Percentiles rank a stretch among this genome's conserved stretches.
Evolutionary conservation across 2,113 vertebrate genomes (phyloP).

Genomic region (Bufo gargarizans): DNA sequence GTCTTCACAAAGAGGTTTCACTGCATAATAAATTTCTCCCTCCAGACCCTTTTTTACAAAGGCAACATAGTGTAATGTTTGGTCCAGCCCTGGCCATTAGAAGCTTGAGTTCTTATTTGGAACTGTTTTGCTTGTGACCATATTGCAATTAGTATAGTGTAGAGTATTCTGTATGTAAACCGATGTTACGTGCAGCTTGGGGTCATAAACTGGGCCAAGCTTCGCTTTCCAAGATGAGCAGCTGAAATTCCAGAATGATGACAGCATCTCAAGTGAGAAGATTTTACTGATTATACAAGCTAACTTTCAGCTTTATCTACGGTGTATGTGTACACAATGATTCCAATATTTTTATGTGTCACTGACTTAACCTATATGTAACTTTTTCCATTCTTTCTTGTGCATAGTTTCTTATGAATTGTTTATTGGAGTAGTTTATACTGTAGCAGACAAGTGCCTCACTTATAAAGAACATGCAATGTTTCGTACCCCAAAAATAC

Average conservation of each 20-base stretch:
- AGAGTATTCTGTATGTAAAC: background rate
- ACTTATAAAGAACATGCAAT: background rate
- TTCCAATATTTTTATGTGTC: conserved; percentile 23
- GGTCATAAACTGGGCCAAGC: conserved; percentile 23
- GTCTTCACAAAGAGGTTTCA: too few relatives aligned
- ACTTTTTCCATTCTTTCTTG: background rate
- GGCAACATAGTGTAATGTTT: background rate
- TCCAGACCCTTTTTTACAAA: too few relatives aligned
- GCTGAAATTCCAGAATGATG: conserved; percentile 42
- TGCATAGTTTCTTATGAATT: background rate
- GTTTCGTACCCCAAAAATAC: background rate
- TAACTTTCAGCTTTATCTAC: conserved; percentile 11
- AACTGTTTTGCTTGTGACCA: background rate
- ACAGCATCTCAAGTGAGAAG: conserved; percentile 10
- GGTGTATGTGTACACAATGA: conserved; percentile 3
- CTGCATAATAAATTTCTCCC: too few relatives aligned
- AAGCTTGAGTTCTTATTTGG: background rate
- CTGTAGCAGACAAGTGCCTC: background rate
- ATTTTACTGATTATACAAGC: conserved; percentile 39
- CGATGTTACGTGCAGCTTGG: conserved; percentile 15
- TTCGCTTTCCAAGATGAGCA: conserved; percentile 33
- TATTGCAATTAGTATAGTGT: background rate
- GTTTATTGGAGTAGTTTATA: background rate
- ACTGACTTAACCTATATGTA: background rate
- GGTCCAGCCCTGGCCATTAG: background rate